Evolutionary conservation across 2,888 invertebrate species (phyloP), one percentile per base, ranked within the genome.

Genomic region (Drosophila demipolita): DNA sequence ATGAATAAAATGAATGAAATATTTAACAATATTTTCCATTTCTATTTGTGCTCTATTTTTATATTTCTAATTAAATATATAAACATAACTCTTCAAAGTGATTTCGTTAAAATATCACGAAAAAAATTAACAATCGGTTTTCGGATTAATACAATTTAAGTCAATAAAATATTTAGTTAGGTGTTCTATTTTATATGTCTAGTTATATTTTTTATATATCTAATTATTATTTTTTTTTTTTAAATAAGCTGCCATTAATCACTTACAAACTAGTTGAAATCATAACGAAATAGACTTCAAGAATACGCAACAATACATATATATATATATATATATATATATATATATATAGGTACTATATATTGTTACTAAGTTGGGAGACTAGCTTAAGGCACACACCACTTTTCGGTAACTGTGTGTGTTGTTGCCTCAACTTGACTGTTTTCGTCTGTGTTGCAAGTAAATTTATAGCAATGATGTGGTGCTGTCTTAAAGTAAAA

Each of bases 401-500:
- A 26, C 38, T 38, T 26, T 60, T 26, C 23, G 40, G 48, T 40
- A 23, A 17, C 17, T 53, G 23, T 33, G 48, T 48, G 23, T 23
- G 23, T 11, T 48, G 55, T 64, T 60, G 73, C 65, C 12, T 59
- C 29, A 29, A 40, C 48, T 66, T 73, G 40, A 36, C 64, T 68
- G 52, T 53, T 45, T 48, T 36, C 53, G 55, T 58, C 38, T 63
- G 45, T 68, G 81, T 32, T 57, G 57, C 69, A 64, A 89, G 78
- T 87, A 75, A 90, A 90, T 87, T 87, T 87, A 90, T 89, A 73
- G 90, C 87, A 89, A 89, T 90, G 85, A 87, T 87, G 90, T 89
- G 77, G 71, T 66, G 64, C 69, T 77, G 87, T 82, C 90, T 87
- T 87, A 79, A 87, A 87, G 87, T 87, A 82, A 90, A 87, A 89